phyloP scores from a whole-genome alignment of 2,113 vertebrate genomes.

The Poeciliopsis turrubarensis region DNA sequence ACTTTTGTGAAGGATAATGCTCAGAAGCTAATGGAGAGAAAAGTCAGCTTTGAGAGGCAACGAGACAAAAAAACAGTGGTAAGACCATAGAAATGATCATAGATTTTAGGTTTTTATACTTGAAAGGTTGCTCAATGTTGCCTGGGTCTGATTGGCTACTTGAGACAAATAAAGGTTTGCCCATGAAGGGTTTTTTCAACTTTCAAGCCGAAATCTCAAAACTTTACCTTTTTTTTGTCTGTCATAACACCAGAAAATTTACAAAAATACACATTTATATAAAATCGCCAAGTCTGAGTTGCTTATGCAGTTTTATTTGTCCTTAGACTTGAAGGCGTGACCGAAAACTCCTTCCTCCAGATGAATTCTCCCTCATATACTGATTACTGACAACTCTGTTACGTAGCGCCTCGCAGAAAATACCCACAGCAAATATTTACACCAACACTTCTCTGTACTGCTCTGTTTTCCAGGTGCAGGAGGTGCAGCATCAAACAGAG shows the following conservation, averaged over 20 bases:
- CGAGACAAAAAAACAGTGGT: slow-evolving; percentile 86
- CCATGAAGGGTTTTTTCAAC: no score
- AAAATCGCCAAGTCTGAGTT: background rate
- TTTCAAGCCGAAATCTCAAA: no score
- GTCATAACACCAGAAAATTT: background rate
- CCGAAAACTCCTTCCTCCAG: background rate
- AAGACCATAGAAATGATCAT: slow-evolving; percentile 50
- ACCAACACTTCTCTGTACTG: slow-evolving; percentile 17
- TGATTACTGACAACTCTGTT: slow-evolving; percentile 1
- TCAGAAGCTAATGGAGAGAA: slow-evolving; percentile 89
- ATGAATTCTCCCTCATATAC: background rate
- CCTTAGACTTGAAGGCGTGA: background rate
- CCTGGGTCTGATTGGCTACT: background rate
- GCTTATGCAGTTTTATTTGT: background rate
- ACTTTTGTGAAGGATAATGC: slow-evolving; percentile 91
- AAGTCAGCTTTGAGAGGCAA: slow-evolving; percentile 92
- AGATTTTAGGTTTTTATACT: background rate
- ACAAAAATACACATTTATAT: background rate
- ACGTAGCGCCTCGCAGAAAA: slow-evolving; percentile 10
- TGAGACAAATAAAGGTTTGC: no score
- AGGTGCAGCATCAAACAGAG: slow-evolving; percentile 87
- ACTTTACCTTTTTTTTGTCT: no score
- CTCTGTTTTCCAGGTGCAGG: slow-evolving; percentile 68
- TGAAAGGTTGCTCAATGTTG: background rate
- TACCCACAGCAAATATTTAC: slow-evolving; percentile 25